Conservation (phyloP, 2,113 vertebrate genomes). For the Capreolus pygargus region DNA sequence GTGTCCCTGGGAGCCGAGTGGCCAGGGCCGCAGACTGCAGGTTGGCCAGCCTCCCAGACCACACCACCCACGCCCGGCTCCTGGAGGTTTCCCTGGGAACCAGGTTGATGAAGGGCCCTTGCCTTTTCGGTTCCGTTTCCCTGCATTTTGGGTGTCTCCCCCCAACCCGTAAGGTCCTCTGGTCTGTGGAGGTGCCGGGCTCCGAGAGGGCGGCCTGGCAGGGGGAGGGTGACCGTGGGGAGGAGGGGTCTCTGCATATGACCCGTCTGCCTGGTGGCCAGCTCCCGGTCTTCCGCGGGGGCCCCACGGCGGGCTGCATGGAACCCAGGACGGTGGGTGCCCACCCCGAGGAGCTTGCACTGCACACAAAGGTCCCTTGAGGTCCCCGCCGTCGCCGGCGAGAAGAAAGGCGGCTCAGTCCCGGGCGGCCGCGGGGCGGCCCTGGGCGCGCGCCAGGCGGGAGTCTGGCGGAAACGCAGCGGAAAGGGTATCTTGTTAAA, state of each 20-base stretch:
- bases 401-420: slow-evolving; percentile 47
- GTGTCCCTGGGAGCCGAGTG: fast-evolving
- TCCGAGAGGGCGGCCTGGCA: fast-evolving
- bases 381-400: fast-evolving
- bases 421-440: not conserved
- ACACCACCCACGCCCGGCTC: fast-evolving
- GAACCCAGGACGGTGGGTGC: not conserved
- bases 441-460: not conserved
- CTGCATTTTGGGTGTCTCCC: fast-evolving
- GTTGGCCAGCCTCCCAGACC: not conserved
- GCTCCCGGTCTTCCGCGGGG: fast-evolving
- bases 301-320: not conserved
- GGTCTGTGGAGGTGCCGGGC: not conserved
- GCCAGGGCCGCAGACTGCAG: fast-evolving
- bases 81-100: not conserved
- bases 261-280: not conserved
- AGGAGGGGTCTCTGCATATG: not conserved
- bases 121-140: not conserved
- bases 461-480: not conserved
- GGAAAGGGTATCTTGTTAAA: not conserved
- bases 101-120: not conserved
- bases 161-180: not conserved
- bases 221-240: not conserved
- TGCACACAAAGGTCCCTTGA: slow-evolving; percentile 47
- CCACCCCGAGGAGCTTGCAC: not conserved